Evolutionary conservation across 2,888 invertebrate genomes (phyloP).

Genomic region (Drosophila recens): DNA sequence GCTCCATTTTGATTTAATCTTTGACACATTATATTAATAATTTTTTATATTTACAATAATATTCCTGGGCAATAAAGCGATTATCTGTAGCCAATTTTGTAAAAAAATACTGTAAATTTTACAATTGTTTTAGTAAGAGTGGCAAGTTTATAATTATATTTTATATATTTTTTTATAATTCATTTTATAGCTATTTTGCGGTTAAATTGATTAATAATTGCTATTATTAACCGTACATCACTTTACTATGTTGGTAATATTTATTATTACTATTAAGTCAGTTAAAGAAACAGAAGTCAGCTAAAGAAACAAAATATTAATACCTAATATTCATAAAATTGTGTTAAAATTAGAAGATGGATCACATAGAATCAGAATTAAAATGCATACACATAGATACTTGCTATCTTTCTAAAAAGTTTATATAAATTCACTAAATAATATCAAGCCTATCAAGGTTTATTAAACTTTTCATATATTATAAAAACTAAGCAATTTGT

Average conservation of each 20-base stretch:
- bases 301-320: no score
- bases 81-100: not conserved
- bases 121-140: not conserved
- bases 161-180: not conserved
- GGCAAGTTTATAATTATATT: not conserved
- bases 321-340: no score
- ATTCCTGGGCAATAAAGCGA: not conserved
- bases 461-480: not conserved
- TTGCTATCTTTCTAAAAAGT: not conserved
- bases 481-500: slow-evolving; percentile 3
- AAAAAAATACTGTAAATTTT: not conserved
- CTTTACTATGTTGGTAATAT: no score
- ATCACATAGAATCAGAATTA: not conserved
- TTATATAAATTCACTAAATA: not conserved
- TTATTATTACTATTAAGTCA: no score
- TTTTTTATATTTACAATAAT: not conserved
- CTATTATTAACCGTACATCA: no score
- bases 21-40: not conserved
- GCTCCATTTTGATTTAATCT: slow-evolving; percentile 1
- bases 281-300: no score
- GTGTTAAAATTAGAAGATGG: no score
- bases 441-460: not conserved
- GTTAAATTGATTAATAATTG: no score
- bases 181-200: no score
- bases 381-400: not conserved